Evolutionary conservation across 2,888 invertebrate genomes (phyloP), one percentile per base, ranked within the genome.

Genomic region (Mimachlamys varia): DNA sequence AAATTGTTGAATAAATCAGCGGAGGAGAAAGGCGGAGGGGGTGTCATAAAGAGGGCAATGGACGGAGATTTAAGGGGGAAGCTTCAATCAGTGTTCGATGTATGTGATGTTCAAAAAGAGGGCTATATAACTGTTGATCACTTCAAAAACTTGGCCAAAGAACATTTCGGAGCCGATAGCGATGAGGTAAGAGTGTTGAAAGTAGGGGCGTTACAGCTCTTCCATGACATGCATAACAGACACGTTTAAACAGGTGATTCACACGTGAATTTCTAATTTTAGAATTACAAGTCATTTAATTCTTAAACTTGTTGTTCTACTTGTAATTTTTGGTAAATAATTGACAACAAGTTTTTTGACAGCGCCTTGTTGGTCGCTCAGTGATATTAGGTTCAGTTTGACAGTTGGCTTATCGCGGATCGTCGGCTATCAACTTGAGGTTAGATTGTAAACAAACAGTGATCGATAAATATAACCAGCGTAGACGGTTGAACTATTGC

Each of bases 61-160:
- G 93, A 93, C 91, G 92, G 91, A 92, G 94, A 94, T 90, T 93
- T 92, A 92, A 92, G 92, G 76, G 95, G 95, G 76, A 94, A 94
- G 94, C 93, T 96, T 62, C 94, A 94, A 92, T 93, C 94, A 89
- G 95, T 96, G 89, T 96, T 96, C 92, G 95, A 96, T 90, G 93
- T 96, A 88, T 96, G 96, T 93, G 96, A 96, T 93, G 93, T 95
- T 19, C 94, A 95, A 88, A 95, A 95, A 55, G 95, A 95, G 89
- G 96, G 96, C 93, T 96, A 93, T 93, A 96, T 96, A 76, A 95
- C 95, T 58, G 95, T 95, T 27, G 95, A 95, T 88, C 96, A 96
- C 93, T 94, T 96, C 89, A 94, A 94, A 90, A 94, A 94, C 90
- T 94, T 96, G 87, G 95, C 96, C 1, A 93, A 93, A 88, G 96